Base-by-base conservation (phyloP, 2,113 vertebrate genomes). In the Heloderma charlesbogerti region DNA sequence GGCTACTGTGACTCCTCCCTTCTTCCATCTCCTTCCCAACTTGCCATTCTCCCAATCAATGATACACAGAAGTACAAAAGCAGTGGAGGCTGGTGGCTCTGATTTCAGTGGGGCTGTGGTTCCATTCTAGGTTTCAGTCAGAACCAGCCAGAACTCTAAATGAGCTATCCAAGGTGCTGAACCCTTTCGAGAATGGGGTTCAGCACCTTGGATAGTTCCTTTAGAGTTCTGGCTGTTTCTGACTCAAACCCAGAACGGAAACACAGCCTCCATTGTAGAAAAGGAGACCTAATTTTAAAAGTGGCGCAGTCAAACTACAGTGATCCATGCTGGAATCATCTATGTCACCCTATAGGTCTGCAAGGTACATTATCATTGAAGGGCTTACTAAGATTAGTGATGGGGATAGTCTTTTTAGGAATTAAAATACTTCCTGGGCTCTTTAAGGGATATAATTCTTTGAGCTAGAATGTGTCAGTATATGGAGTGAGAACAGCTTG, bases 51-150 rank as follows among this genome's bases (percentile, higher is more conserved):
- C 34, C 51, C 71, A 84, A 18, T 74, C 79, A 72, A 40, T 31
- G 60, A 54, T 74, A 95, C 91, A 92, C 86, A 72, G 92, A 95
- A 95, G 91, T 91, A 92, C 94, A 89, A 94, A 89, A 95, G 93
- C n/a, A n/a, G n/a, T n/a, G n/a, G n/a, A n/a, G n/a, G n/a, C n/a
- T n/a, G n/a, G n/a, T n/a, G n/a, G n/a, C n/a, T n/a, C n/a, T n/a
- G n/a, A n/a, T n/a, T n/a, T n/a, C n/a, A n/a, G n/a, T n/a, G n/a
- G n/a, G n/a, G n/a, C n/a, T n/a, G n/a, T n/a, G n/a, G n/a, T n/a
- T n/a, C n/a, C n/a, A n/a, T n/a, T n/a, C n/a, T n/a, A n/a, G n/a
- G n/a, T n/a, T n/a, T n/a, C n/a, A n/a, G n/a, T n/a, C n/a, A n/a
- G n/a, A n/a, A n/a, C n/a, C n/a, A n/a, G n/a, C n/a, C n/a, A n/a